These are phyloP conservation scores for Syngnathus scovelli DNA, from an alignment of 2,113 vertebrate genomes.

Conservation along the genomic window DNA sequence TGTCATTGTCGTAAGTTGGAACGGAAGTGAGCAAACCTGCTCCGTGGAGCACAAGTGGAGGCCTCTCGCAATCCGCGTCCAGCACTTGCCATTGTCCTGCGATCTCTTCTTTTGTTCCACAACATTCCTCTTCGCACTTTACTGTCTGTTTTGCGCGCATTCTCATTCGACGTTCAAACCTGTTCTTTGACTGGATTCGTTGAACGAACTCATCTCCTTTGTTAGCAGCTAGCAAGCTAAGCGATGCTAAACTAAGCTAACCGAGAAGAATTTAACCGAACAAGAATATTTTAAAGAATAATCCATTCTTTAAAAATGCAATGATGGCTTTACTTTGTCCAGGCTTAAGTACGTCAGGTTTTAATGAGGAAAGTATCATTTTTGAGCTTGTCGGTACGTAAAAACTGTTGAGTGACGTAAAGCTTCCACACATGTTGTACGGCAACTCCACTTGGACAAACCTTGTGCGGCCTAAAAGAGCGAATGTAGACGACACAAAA, in stretches of 20 bases:
- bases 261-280: background rate
- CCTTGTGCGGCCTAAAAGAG: background rate
- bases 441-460: background rate
- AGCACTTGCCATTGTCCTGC: background rate
- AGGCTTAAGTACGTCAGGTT: background rate
- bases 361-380: background rate
- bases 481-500: background rate
- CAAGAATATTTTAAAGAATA: background rate
- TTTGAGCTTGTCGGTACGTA: background rate
- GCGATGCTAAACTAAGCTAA: background rate
- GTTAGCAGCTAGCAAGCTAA: background rate
- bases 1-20: no score
- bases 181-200: background rate
- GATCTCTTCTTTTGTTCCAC: background rate
- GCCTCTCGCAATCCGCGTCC: background rate
- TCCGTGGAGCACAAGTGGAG: background rate
- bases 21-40: background rate
- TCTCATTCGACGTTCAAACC: background rate
- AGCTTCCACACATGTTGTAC: background rate
- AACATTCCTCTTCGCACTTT: background rate
- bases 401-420: background rate
- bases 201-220: background rate
- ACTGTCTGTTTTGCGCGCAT: background rate
- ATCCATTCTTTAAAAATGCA: background rate
- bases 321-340: background rate